Percentiles rank a stretch among this genome's conserved stretches.
These are phyloP conservation scores for Trichoplusia ni DNA, from an alignment of 1,140 invertebrate species.

Conservation along the genomic window DNA sequence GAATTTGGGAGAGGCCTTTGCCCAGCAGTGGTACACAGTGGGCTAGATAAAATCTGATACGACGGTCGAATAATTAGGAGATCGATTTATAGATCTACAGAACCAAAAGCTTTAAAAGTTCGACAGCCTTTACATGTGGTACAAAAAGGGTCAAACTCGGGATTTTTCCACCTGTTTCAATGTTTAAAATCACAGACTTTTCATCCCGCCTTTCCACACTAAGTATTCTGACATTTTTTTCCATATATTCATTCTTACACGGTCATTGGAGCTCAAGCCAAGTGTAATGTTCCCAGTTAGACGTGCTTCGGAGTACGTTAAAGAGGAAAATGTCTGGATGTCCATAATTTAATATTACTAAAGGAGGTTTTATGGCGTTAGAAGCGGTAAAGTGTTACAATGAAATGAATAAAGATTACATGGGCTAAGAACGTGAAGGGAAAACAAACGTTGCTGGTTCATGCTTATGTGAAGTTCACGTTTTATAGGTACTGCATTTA, in stretches of 20 bases:
- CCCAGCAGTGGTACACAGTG: too few relatives aligned
- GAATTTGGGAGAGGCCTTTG: too few relatives aligned
- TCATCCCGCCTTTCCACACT: not conserved
- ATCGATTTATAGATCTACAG: too few relatives aligned
- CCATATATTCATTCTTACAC: not conserved
- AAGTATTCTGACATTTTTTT: not conserved
- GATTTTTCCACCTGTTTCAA: too few relatives aligned
- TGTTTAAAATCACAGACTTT: too few relatives aligned
- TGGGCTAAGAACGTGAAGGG: not conserved
- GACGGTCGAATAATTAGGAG: too few relatives aligned
- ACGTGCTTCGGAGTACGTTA: slow-evolving; percentile 19
- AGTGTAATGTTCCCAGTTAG: slow-evolving; percentile 17
- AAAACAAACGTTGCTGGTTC: slow-evolving; percentile 1
- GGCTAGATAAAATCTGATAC: too few relatives aligned
- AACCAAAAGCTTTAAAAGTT: too few relatives aligned
- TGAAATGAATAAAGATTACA: slow-evolving; percentile 46
- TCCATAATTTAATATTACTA: slow-evolving; percentile 64
- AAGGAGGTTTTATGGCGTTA: slow-evolving; percentile 51
- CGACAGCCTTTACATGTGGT: too few relatives aligned
- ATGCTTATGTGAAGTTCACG: too few relatives aligned
- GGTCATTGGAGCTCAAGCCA: not conserved
- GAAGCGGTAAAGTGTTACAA: slow-evolving; percentile 34
- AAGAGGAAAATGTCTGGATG: slow-evolving; percentile 35
- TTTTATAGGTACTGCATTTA: too few relatives aligned
- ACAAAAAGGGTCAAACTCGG: too few relatives aligned